Conservation (phyloP, 2,113 vertebrate genomes). For the Prionailurus bengalensis region DNA sequence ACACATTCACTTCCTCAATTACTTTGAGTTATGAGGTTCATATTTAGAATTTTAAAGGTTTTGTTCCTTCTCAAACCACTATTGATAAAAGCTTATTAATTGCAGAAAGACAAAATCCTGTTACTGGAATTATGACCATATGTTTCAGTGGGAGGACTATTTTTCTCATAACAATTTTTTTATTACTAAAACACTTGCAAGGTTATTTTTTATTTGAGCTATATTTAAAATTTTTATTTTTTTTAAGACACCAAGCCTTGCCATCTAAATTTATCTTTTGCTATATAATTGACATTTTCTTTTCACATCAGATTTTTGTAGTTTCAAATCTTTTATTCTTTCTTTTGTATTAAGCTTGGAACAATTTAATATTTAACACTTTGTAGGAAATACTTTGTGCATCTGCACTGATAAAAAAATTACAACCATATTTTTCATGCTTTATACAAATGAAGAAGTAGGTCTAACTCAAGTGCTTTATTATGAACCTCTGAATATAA, state of each 20-base stretch:
- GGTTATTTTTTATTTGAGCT: slow-evolving; percentile 45
- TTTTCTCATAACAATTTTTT: slow-evolving; percentile 30
- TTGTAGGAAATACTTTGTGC: slow-evolving; percentile 11
- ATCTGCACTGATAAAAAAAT: slow-evolving; percentile 31
- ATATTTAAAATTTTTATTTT: background rate
- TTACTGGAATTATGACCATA: slow-evolving; percentile 38
- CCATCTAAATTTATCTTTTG: slow-evolving; percentile 48
- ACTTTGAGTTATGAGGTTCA: slow-evolving; percentile 4
- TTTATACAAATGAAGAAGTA: slow-evolving; percentile 21
- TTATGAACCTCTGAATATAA: slow-evolving; percentile 6
- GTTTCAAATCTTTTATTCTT: slow-evolving; percentile 19
- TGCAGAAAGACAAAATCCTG: slow-evolving; percentile 14
- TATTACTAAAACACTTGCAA: background rate
- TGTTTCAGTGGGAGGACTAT: slow-evolving; percentile 18
- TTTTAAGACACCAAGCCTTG: background rate
- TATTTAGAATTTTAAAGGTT: slow-evolving; percentile 24
- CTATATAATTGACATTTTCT: background rate
- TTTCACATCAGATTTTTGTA: background rate
- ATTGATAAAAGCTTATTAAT: slow-evolving; percentile 29
- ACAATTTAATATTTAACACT: background rate
- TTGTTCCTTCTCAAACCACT: background rate
- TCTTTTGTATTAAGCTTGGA: slow-evolving; percentile 46
- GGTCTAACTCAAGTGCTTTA: background rate
- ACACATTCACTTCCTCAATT: background rate
- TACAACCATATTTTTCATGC: background rate